Evolutionary conservation across 2,888 invertebrate species (phyloP), one percentile per base, ranked within the genome.

Genomic region (Xylocampa areola): DNA sequence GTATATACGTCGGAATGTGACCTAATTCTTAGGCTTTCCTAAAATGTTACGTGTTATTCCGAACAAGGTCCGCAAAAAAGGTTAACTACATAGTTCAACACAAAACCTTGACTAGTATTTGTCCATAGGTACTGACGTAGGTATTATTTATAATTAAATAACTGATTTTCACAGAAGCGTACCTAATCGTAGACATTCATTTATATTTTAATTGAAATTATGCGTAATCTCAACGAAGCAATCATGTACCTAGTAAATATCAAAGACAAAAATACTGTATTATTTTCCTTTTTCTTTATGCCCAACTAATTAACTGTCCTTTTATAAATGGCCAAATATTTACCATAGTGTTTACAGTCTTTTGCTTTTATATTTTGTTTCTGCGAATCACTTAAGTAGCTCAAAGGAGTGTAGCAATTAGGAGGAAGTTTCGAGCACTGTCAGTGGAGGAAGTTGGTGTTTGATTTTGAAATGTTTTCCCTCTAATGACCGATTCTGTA

Each of bases 401-500:
- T 73, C 73, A 76, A 74, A 74, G 70, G 60, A 63, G 61, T 64
- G 55, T 23, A 65, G 76, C 73, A 75, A 76, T 76, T 82, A 80
- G 74, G 68, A 40, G 61, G 71, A 82, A 85, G 71, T 85, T 89
- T 80, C 68, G 58, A 80, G 76, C 77, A 79, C 86, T 84, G 86
- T 86, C 85, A 84, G 85, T 76, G 77, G 73, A 65, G 73, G 57
- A 80, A 89, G 81, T 90, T 89, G 69, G 77, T 82, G 82, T 91
- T 92, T 89, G 86, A 88, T 91, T 89, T 91, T 87, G 82, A 83
- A 87, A 82, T 82, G 87, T 89, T 90, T 88, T 89, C 84, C 80
- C 84, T 75, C 86, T 92, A 92, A 92, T 90, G 90, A 90, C 88
- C 86, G 82, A 85, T 84, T 76, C 76, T 61, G 67, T 61, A 65